A percentile compares a stretch with the other conserved stretches of the same genome.
Evolutionary conservation across 2,113 vertebrate species (phyloP).

Genomic region (Ptychochromis oligacanthus): DNA sequence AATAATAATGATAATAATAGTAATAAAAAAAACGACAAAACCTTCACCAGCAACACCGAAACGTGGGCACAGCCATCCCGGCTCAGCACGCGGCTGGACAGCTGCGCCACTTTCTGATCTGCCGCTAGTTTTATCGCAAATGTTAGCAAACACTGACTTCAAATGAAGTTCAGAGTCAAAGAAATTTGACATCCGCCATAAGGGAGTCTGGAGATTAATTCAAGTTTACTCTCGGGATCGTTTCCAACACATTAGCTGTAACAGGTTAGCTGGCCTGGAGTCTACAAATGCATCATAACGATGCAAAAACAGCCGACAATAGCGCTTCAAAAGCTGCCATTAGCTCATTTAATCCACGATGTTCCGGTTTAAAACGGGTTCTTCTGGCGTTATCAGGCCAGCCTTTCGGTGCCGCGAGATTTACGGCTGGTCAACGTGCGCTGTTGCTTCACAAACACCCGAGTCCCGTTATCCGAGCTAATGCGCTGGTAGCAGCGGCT

Average conservation of each 20-base stretch:
- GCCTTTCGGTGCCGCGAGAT: not conserved
- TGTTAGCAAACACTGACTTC: not conserved
- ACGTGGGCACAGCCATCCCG: not conserved
- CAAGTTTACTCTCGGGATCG: not conserved
- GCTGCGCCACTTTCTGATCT: slow-evolving; percentile 12
- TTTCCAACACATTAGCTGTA: not conserved
- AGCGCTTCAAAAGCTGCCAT: not conserved
- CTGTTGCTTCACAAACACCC: not conserved
- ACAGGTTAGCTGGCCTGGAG: slow-evolving; percentile 10
- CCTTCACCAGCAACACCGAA: not conserved
- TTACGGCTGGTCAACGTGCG: not conserved
- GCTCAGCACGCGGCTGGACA: slow-evolving; percentile 50
- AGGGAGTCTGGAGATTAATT: not conserved
- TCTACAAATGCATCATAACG: slow-evolving; percentile 24
- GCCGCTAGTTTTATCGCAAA: not conserved
- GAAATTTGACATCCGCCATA: not conserved
- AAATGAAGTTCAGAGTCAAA: not conserved
- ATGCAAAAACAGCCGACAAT: not conserved
- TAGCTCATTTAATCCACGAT: accelerated
- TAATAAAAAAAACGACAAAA: not conserved
- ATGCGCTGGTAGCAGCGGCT: slow-evolving; percentile 38
- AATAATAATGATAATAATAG: not conserved
- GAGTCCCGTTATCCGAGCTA: slow-evolving; percentile 37
- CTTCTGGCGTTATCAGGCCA: accelerated
- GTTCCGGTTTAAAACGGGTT: not conserved